Conservation (phyloP, 2,888 invertebrate species). For the Drosophila prostipennis region DNA sequence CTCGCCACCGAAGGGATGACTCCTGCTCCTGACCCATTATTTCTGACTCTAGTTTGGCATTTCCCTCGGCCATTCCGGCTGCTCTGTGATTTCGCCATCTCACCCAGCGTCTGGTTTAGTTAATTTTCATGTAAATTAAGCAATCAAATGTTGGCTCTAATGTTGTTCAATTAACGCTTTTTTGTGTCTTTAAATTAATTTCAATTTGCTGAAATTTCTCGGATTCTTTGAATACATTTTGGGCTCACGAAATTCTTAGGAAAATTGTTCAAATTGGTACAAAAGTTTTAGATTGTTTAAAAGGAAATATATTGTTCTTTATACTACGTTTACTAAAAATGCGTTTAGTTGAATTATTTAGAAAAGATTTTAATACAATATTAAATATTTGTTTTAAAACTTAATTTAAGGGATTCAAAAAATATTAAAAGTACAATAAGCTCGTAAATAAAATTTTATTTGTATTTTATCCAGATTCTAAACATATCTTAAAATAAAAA, state of each 20-base stretch:
- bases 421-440: too few relatives aligned
- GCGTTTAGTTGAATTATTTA: too few relatives aligned
- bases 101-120: slow-evolving; percentile 54
- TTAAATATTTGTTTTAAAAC: too few relatives aligned
- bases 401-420: too few relatives aligned
- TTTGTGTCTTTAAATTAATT: slow-evolving; percentile 65
- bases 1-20: slow-evolving; percentile 11
- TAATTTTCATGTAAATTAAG: slow-evolving; percentile 84
- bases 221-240: not conserved
- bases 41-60: slow-evolving; percentile 13
- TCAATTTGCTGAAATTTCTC: slow-evolving; percentile 35
- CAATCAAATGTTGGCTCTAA: slow-evolving; percentile 81
- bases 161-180: slow-evolving; percentile 82
- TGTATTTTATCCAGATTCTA: too few relatives aligned
- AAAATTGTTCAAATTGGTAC: not conserved
- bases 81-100: slow-evolving; percentile 50
- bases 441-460: too few relatives aligned
- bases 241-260: not conserved
- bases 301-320: too few relatives aligned
- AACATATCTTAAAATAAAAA: too few relatives aligned
- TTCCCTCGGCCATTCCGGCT: slow-evolving; percentile 10
- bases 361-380: too few relatives aligned
- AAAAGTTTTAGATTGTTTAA: too few relatives aligned
- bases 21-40: slow-evolving; percentile 23
- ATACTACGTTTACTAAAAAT: too few relatives aligned